These are phyloP conservation scores for Ectobius pallidus DNA, from an alignment of 2,888 invertebrate genomes.

Conservation along the genomic window DNA sequence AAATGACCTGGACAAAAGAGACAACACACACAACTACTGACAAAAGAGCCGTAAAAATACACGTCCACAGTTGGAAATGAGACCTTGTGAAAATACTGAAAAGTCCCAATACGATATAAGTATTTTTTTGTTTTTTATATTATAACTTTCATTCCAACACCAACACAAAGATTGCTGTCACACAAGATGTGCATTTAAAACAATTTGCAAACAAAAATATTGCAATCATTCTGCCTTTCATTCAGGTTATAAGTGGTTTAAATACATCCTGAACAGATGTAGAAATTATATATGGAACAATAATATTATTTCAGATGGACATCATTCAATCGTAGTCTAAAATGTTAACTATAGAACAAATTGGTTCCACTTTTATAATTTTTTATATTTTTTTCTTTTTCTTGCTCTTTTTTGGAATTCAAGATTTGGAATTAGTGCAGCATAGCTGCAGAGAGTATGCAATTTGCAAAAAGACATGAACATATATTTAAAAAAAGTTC, in stretches of 20 bases:
- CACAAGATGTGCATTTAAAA: constrained; percentile 43
- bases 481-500: constrained; percentile 39
- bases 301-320: no score
- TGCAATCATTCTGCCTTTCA: constrained; percentile 34
- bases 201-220: constrained; percentile 42
- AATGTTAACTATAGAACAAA: constrained; percentile 37
- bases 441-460: constrained; percentile 31
- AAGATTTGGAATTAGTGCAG: constrained; percentile 42
- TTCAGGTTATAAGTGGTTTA: constrained; percentile 17
- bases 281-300: constrained; percentile 33
- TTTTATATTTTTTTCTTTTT: constrained; percentile 27
- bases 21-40: constrained; percentile 44
- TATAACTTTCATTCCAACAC: constrained; percentile 43
- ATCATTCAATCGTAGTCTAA: constrained; percentile 39
- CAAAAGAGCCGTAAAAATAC: constrained; percentile 45
- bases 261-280: constrained; percentile 13
- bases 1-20: constrained; percentile 41
- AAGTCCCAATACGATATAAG: constrained; percentile 34
- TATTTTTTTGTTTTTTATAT: constrained; percentile 37
- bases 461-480: constrained; percentile 40
- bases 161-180: constrained; percentile 42
- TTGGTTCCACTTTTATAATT: constrained; percentile 37
- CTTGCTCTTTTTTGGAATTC: constrained; percentile 38
- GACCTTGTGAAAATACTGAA: constrained; percentile 42
- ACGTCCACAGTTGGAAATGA: constrained; percentile 41